phyloP scores from a whole-genome alignment of 2,797 vertebrate genomes.

The Sebastes minor region DNA sequence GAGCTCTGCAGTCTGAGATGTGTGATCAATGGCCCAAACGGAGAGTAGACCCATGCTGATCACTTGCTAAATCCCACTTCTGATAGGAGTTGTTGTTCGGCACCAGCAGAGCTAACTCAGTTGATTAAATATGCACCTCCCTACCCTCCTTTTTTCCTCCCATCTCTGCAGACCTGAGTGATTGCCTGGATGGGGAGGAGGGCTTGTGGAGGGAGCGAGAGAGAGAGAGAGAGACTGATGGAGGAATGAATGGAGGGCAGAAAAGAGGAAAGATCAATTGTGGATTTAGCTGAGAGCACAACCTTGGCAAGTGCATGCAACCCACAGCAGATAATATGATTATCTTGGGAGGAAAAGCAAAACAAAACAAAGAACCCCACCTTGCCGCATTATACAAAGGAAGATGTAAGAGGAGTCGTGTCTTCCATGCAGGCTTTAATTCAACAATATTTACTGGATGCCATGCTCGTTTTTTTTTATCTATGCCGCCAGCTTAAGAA shows the following conservation, averaged over 20 bases:
- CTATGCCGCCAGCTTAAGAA: conserved; percentile 65
- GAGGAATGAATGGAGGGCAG: conserved; percentile 56
- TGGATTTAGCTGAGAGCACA: conserved; percentile 79
- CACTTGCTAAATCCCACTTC: conserved; percentile 70
- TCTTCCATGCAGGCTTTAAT: conserved; percentile 66
- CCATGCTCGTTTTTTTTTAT: conserved; percentile 63
- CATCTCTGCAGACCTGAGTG: conserved; percentile 68
- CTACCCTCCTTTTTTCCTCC: conserved; percentile 48
- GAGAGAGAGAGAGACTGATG: conserved; percentile 43
- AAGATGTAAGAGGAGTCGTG: conserved; percentile 65
- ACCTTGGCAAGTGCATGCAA: conserved; percentile 69
- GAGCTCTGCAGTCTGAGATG: conserved; percentile 45
- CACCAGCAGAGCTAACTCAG: conserved; percentile 68
- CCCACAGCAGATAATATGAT: conserved; percentile 80
- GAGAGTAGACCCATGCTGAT: conserved; percentile 69
- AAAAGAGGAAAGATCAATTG: conserved; percentile 78
- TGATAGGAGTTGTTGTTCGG: conserved; percentile 74
- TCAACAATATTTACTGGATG: conserved; percentile 73
- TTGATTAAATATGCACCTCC: conserved; percentile 75
- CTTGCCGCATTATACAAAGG: conserved; percentile 61
- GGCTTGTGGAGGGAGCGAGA: conserved; percentile 30
- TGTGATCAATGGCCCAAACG: conserved; percentile 74
- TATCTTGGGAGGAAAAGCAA: conserved; percentile 63
- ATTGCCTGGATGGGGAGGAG: conserved; percentile 57
- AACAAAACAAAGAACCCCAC: conserved; percentile 63